These are phyloP conservation scores for Minunthozetes semirufus DNA, from an alignment of 2,888 invertebrate species.

Conservation along the genomic window DNA sequence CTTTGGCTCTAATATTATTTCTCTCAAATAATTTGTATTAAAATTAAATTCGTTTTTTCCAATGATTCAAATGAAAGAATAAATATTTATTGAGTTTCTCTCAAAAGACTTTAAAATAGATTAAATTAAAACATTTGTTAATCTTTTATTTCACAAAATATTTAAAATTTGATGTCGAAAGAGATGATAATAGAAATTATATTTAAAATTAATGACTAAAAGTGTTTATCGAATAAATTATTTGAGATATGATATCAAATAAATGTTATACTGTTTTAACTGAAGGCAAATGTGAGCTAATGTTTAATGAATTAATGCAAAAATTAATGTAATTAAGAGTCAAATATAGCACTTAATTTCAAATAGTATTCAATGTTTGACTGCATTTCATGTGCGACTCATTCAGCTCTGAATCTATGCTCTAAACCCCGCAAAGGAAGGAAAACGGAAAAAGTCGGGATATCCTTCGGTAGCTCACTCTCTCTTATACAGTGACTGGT, in stretches of 20 bases:
- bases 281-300: neutral
- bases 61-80: too few species aligned
- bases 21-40: neutral
- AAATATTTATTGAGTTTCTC: too few species aligned
- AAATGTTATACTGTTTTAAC: too few species aligned
- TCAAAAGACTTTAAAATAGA: too few species aligned
- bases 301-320: neutral
- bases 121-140: too few species aligned
- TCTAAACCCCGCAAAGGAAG: constrained; percentile 16
- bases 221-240: too few species aligned
- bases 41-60: neutral
- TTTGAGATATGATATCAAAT: too few species aligned
- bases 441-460: constrained; percentile 28
- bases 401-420: neutral
- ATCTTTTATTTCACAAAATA: too few species aligned
- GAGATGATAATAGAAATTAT: too few species aligned
- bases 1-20: neutral
- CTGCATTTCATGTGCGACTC: neutral
- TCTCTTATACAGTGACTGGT: neutral
- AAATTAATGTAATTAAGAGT: neutral
- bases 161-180: too few species aligned
- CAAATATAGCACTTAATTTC: neutral
- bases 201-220: too few species aligned
- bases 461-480: constrained; percentile 25
- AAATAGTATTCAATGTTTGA: neutral